Evolutionary conservation across 2,888 invertebrate genomes (phyloP).

Genomic region (Drosophila ustulata): DNA sequence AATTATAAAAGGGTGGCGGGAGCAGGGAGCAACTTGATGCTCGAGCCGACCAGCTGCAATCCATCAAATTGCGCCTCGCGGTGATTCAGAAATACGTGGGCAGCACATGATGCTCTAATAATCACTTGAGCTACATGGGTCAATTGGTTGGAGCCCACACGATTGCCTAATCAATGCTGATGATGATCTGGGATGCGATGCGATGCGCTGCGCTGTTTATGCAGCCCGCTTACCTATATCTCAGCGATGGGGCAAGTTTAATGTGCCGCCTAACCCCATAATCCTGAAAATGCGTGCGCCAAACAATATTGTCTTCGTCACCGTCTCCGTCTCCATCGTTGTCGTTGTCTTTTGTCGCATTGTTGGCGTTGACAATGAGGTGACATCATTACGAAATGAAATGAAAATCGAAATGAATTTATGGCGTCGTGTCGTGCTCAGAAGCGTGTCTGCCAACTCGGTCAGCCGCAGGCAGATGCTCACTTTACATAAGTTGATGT

Average conservation of each 20-base stretch:
- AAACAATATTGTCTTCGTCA: conserved; percentile 9
- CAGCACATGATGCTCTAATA: conserved; percentile 39
- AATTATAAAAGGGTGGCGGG: conserved; percentile 64
- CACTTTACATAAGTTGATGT: conserved; percentile 1
- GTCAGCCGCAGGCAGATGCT: conserved; percentile 16
- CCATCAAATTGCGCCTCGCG: conserved; percentile 60
- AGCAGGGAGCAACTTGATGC: conserved; percentile 42
- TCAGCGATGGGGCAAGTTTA: conserved; percentile 38
- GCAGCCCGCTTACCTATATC: conserved; percentile 23
- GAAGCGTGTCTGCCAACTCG: conserved; percentile 41
- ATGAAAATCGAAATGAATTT: conserved; percentile 57
- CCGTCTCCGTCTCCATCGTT: background rate
- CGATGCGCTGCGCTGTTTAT: conserved; percentile 11
- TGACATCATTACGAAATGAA: conserved; percentile 57
- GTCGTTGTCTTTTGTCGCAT: conserved; percentile 3
- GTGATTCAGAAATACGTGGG: conserved; percentile 33
- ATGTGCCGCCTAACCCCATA: conserved; percentile 53
- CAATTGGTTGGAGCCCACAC: conserved; percentile 43
- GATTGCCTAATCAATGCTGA: conserved; percentile 33
- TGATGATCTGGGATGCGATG: conserved; percentile 13
- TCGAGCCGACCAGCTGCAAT: conserved; percentile 67
- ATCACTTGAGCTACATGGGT: conserved; percentile 65
- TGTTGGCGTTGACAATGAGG: conserved; percentile 45
- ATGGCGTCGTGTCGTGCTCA: conserved; percentile 42
- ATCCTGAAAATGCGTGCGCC: conserved; percentile 56